Evolutionary conservation across 2,888 invertebrate species (phyloP), one percentile per base, ranked within the genome.

Genomic region (Nomada ruficornis): DNA sequence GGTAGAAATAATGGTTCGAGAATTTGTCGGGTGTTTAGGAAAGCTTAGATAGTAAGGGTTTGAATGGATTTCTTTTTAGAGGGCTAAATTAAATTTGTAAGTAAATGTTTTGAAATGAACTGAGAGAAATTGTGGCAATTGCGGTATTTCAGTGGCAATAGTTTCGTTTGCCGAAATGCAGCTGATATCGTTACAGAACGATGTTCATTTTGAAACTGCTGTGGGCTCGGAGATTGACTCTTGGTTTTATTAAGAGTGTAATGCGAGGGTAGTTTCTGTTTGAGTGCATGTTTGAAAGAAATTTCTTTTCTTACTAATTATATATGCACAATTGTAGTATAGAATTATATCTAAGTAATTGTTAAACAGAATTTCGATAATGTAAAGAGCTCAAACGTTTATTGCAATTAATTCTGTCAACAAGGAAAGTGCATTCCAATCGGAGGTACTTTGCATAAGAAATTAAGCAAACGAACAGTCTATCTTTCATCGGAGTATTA

Each of bases 401-500:
- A 20, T 57, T 15, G 70, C 50, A 10, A 23, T 42, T 50, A 42
- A 75, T 69, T 68, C 68, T 63, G 63, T 47, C 68, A 55, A 42
- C 62, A 63, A 36, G 60, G 54, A 72, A 65, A 77, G 44, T 72
- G 42, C 20, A 52, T 18, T 5, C 15, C 23, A n/a, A 20, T 52
- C n/a, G 29, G 23, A 47, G 47, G 26, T 60, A 52, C 52, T 36
- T 47, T 13, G 60, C 50, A 68, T 57, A 23, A 42, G 68, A 50
- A 63, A 75, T 75, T 75, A 62, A 78, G 68, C 42, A 75, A 78
- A 78, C 77, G 54, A 62, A 63, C 62, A 44, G 76, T n/a, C 44
- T 36, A 42, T 47, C 60, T 47, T 44, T 36, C 26, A 50, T 13
- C 20, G 59, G 65, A 74, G 29, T 65, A 18, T 11, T 15, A 57